These are phyloP conservation scores for Noctua comes DNA, from an alignment of 2,888 invertebrate species.

Conservation along the genomic window DNA sequence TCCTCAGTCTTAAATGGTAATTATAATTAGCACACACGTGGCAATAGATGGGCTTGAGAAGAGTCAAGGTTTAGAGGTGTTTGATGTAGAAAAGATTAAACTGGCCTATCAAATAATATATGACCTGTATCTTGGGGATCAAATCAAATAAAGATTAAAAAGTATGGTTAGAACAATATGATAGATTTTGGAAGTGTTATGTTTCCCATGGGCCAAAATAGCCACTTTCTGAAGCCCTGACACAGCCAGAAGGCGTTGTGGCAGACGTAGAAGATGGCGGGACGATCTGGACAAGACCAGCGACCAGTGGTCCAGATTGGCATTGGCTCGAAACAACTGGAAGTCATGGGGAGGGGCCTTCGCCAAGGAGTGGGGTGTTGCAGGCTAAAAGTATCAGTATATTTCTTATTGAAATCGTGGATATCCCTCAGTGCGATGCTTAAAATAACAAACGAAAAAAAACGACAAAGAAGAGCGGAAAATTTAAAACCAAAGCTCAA, in stretches of 20 bases:
- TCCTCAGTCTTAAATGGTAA: slow-evolving; percentile 65
- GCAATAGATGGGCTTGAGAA: slow-evolving; percentile 1
- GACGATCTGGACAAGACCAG: too few relatives aligned
- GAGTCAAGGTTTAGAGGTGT: background rate
- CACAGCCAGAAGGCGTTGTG: too few relatives aligned
- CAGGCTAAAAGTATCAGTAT: too few relatives aligned
- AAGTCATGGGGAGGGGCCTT: too few relatives aligned
- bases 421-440: background rate
- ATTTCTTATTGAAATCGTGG: background rate
- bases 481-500: slow-evolving; percentile 35
- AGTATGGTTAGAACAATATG: background rate
- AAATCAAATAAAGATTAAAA: background rate
- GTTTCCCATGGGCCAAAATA: too few relatives aligned
- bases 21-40: slow-evolving; percentile 64
- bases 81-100: background rate
- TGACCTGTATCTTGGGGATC: background rate
- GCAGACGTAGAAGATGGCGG: too few relatives aligned
- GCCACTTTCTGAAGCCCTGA: too few relatives aligned
- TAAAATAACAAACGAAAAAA: slow-evolving; percentile 15
- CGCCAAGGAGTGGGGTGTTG: too few relatives aligned
- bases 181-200: background rate
- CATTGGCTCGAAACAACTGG: too few relatives aligned
- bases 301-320: too few relatives aligned
- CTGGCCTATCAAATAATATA: background rate
- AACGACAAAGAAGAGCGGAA: background rate